Percentiles rank a stretch among this genome's conserved stretches.
These are phyloP conservation scores for Diaphora mendica DNA, from an alignment of 2,888 invertebrate genomes.

Conservation along the genomic window DNA sequence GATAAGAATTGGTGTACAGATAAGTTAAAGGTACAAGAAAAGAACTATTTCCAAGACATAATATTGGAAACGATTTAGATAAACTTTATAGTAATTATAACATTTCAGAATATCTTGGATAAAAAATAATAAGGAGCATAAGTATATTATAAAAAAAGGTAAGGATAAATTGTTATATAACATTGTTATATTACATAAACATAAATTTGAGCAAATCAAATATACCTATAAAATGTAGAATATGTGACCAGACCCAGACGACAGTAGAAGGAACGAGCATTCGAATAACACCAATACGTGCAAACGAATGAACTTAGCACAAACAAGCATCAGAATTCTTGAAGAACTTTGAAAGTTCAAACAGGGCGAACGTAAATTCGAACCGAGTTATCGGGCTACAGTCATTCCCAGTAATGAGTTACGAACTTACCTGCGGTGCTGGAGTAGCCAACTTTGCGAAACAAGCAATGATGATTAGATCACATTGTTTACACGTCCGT, in stretches of 20 bases:
- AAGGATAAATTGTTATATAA: no score
- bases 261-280: conserved; percentile 20
- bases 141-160: not conserved
- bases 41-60: not conserved
- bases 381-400: conserved; percentile 53
- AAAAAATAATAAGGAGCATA: not conserved
- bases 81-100: not conserved
- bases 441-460: conserved; percentile 32
- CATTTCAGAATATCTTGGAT: not conserved
- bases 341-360: conserved; percentile 47
- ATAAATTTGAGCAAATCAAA: conserved; percentile 11
- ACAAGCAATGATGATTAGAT: conserved; percentile 38
- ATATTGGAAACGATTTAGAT: not conserved
- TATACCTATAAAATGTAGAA: conserved; percentile 28
- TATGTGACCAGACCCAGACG: conserved; percentile 20
- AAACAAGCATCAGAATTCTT: conserved; percentile 48
- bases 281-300: conserved; percentile 54
- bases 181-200: no score
- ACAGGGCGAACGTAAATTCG: conserved; percentile 47
- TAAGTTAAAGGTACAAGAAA: not conserved
- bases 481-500: conserved; percentile 31
- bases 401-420: conserved; percentile 57
- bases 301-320: conserved; percentile 53
- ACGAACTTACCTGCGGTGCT: conserved; percentile 47
- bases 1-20: not conserved